These are phyloP conservation scores for Callocephalon fimbriatum DNA, from an alignment of 2,113 vertebrate genomes.

Conservation along the genomic window DNA sequence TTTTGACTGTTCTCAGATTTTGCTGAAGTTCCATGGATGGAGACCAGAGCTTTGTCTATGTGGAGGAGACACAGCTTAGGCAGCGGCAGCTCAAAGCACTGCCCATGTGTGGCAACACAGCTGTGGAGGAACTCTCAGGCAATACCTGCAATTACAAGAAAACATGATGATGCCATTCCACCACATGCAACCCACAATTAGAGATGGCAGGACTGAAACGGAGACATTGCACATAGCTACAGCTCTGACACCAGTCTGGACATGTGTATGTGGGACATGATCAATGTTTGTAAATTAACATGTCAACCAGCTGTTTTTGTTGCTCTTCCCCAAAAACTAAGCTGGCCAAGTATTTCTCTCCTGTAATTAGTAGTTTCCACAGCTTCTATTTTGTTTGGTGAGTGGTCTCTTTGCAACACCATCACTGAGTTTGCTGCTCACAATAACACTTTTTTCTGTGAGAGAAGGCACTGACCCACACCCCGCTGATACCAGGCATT, in stretches of 20 bases:
- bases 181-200: accelerated
- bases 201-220: accelerated
- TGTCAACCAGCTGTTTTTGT: neutral
- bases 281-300: neutral
- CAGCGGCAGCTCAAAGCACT: neutral
- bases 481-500: neutral
- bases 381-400: neutral
- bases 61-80: accelerated
- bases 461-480: neutral
- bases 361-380: neutral
- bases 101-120: neutral
- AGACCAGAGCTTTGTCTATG: neutral
- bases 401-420: neutral
- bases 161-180: neutral
- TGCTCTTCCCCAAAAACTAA: neutral
- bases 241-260: neutral
- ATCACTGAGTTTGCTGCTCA: neutral
- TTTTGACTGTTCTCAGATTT: neutral
- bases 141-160: neutral
- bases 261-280: neutral
- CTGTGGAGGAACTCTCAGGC: neutral
- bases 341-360: neutral
- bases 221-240: neutral
- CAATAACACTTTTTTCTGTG: neutral
- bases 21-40: neutral